phyloP scores from a whole-genome alignment of 2,888 invertebrate species.

The Oligia fasciuncula region DNA sequence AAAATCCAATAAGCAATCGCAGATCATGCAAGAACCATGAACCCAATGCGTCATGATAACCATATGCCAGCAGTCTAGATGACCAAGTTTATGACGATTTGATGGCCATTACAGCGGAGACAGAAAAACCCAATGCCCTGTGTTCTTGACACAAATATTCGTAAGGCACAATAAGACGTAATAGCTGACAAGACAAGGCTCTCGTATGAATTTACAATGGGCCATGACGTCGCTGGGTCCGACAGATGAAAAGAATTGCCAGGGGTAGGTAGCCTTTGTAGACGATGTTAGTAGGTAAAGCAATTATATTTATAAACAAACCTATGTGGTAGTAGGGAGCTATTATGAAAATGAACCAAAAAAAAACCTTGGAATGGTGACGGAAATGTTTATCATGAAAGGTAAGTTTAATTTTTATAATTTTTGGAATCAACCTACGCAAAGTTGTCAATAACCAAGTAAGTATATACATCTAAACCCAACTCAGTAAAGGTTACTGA shows the following conservation, averaged over 20 bases:
- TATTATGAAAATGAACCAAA: slow-evolving; percentile 25
- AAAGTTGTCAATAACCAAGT: neutral
- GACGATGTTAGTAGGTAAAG: slow-evolving; percentile 48
- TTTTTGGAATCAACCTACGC: neutral
- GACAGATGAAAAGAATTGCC: slow-evolving; percentile 83
- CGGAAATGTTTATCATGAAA: slow-evolving; percentile 5
- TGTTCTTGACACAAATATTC: slow-evolving; percentile 70
- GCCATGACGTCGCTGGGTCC: slow-evolving; percentile 70
- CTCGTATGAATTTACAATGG: slow-evolving; percentile 68
- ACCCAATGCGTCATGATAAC: slow-evolving; percentile 49
- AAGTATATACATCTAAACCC: neutral
- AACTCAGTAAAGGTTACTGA: neutral
- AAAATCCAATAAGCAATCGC: slow-evolving; percentile 30
- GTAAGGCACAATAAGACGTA: slow-evolving; percentile 59
- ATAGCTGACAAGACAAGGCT: slow-evolving; percentile 69
- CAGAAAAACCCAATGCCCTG: slow-evolving; percentile 61
- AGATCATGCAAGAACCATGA: slow-evolving; percentile 34
- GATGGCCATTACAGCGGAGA: slow-evolving; percentile 41
- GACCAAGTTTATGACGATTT: slow-evolving; percentile 46
- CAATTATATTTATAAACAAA: slow-evolving; percentile 60
- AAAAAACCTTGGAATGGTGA: slow-evolving; percentile 7
- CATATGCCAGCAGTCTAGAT: slow-evolving; percentile 19
- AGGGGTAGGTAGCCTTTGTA: slow-evolving; percentile 61
- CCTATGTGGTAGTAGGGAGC: neutral
- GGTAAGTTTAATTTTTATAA: neutral